These are phyloP conservation scores for Phylloscopus whistleri DNA, from an alignment of 2,113 vertebrate species.

Conservation along the genomic window DNA sequence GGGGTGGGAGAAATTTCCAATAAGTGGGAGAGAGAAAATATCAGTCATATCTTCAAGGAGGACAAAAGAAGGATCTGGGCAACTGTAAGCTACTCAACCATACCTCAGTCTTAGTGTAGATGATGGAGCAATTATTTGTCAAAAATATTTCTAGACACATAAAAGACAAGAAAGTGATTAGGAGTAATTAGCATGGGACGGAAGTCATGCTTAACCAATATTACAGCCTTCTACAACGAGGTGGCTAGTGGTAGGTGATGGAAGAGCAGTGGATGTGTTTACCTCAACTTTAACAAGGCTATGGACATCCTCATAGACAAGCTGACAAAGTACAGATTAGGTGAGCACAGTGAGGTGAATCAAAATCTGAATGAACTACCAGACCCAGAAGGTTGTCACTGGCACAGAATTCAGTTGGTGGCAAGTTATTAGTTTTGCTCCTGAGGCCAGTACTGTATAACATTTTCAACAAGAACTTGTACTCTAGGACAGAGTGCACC, in stretches of 20 bases:
- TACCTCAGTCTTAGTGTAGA: accelerated
- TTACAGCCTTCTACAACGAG: background rate
- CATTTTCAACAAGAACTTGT: background rate
- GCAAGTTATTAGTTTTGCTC: background rate
- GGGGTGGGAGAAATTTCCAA: background rate
- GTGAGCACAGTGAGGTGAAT: background rate
- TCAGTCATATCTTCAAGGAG: background rate
- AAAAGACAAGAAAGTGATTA: background rate
- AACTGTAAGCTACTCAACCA: background rate
- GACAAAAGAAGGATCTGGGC: background rate
- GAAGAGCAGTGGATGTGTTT: background rate
- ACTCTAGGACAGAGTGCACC: background rate
- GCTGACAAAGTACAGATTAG: background rate
- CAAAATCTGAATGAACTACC: background rate
- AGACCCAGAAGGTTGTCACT: background rate
- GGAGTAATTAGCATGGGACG: background rate
- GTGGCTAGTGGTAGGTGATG: background rate
- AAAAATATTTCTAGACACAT: background rate
- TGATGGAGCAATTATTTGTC: background rate
- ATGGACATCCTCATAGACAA: background rate
- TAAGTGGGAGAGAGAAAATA: background rate
- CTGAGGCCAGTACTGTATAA: background rate
- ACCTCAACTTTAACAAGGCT: background rate
- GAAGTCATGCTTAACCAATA: background rate
- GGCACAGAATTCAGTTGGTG: background rate